Conservation (phyloP, 2,113 vertebrate genomes). For the Pomatorhinus ruficollis region DNA sequence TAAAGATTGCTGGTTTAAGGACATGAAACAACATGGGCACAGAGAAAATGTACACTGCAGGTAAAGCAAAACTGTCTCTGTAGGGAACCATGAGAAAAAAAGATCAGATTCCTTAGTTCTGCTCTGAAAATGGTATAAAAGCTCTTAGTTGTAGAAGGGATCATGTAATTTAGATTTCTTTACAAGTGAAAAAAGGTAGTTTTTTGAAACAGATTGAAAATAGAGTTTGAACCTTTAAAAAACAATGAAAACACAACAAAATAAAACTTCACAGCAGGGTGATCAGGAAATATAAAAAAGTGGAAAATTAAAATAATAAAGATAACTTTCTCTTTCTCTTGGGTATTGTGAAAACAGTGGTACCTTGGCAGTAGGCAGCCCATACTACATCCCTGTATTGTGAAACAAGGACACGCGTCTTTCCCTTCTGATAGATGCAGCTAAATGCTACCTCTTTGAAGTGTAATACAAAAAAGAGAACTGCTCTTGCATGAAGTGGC, state of each 20-base stretch:
- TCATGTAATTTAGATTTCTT: background rate
- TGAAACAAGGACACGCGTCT: background rate
- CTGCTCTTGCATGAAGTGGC: background rate
- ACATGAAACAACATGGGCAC: background rate
- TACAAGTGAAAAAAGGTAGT: background rate
- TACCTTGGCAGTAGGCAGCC: background rate
- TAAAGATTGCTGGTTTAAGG: background rate
- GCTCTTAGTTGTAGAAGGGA: background rate
- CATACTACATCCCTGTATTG: background rate
- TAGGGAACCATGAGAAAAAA: background rate
- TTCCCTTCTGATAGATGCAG: background rate
- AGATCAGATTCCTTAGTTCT: background rate
- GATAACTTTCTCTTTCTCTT: background rate
- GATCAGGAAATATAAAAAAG: background rate
- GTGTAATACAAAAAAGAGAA: background rate
- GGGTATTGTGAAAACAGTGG: background rate
- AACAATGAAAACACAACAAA: background rate
- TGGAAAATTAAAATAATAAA: background rate
- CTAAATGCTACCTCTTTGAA: background rate
- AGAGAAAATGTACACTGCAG: background rate
- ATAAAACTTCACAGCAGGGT: background rate
- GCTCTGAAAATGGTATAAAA: background rate
- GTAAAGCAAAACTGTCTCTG: background rate
- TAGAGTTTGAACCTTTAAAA: background rate
- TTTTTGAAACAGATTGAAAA: background rate